Conservation (phyloP, 2,797 vertebrate genomes). For the Falco berigora region DNA sequence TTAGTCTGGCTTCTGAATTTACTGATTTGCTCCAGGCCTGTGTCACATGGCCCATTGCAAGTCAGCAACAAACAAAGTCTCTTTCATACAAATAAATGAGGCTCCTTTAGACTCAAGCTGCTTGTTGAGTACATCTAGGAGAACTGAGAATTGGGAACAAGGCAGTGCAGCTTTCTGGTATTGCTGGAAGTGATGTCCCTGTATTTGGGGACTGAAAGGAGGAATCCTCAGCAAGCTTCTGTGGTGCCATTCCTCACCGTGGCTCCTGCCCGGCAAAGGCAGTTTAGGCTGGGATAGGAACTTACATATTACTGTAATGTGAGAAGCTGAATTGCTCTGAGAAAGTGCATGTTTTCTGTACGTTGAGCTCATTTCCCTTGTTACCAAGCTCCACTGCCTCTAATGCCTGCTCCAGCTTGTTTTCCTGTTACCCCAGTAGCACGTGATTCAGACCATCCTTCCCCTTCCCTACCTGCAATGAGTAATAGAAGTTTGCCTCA, state of each 20-base stretch:
- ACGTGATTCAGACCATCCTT: background rate
- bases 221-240: background rate
- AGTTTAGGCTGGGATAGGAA: background rate
- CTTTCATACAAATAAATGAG: background rate
- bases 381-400: background rate
- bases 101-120: background rate
- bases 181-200: background rate
- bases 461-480: background rate
- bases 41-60: background rate
- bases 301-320: fast-evolving
- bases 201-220: background rate
- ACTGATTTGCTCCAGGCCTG: slow-evolving; percentile 14
- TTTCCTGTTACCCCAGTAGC: background rate
- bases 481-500: background rate
- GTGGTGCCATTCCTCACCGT: background rate
- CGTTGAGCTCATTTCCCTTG: background rate
- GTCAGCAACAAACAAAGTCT: background rate
- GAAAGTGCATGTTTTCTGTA: background rate
- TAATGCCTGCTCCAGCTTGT: background rate
- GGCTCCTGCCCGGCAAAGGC: background rate
- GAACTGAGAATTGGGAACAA: background rate
- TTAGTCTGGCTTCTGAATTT: background rate
- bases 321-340: background rate
- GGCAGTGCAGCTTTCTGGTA: background rate
- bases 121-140: background rate